phyloP scores from a whole-genome alignment of 2,113 vertebrate genomes.

The Bubo scandiacus region DNA sequence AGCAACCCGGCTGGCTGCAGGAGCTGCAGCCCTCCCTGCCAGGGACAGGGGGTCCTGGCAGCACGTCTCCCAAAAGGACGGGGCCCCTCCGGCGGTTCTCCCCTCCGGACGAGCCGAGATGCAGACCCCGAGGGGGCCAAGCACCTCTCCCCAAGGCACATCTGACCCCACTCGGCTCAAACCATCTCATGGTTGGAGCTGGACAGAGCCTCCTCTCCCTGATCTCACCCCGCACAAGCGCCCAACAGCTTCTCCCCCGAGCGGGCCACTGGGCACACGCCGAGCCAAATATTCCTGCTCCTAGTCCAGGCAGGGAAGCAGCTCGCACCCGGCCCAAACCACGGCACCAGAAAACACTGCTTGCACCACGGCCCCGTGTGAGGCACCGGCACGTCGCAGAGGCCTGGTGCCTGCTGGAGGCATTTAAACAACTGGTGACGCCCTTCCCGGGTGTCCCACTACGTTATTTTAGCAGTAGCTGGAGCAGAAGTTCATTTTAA shows the following conservation, averaged over 20 bases:
- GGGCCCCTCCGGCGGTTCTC: background rate
- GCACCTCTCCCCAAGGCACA: background rate
- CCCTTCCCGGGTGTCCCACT: rapidly evolving
- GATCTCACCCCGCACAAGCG: background rate
- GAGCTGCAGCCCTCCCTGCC: background rate
- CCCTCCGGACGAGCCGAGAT: rapidly evolving
- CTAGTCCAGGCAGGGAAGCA: background rate
- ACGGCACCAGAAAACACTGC: background rate
- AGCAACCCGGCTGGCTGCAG: background rate
- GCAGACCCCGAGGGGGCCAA: background rate
- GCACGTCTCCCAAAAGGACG: background rate
- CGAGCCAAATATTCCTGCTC: background rate
- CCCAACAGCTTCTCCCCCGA: background rate
- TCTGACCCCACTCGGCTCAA: background rate
- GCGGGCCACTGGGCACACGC: background rate
- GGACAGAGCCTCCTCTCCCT: background rate
- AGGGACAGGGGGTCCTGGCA: background rate
- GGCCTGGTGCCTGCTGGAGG: background rate
- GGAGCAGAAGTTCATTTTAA: background rate
- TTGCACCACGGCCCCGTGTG: rapidly evolving
- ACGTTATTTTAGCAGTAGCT: background rate
- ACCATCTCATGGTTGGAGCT: background rate
- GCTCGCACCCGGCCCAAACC: background rate
- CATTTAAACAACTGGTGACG: background rate
- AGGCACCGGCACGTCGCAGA: background rate